These are phyloP conservation scores for Metalampra italica DNA, from an alignment of 2,888 invertebrate genomes.

Conservation along the genomic window DNA sequence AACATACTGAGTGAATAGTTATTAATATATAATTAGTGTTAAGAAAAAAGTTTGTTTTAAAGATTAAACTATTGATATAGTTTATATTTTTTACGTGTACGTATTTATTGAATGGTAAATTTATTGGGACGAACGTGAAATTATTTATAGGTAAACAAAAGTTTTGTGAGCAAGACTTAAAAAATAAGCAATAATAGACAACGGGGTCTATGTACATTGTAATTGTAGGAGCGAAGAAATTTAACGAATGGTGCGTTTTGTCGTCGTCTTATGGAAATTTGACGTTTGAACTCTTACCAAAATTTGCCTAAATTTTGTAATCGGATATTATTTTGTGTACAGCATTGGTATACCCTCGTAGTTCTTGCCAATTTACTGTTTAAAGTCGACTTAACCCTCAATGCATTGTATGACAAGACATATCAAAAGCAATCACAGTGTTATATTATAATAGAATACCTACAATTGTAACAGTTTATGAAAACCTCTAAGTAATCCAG, in stretches of 20 bases:
- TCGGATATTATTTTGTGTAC: slow-evolving; percentile 59
- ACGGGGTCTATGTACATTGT: slow-evolving; percentile 73
- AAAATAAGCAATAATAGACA: slow-evolving; percentile 77
- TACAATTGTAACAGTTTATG: neutral
- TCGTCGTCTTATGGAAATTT: slow-evolving; percentile 68
- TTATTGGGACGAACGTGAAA: slow-evolving; percentile 77
- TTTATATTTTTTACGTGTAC: slow-evolving; percentile 79
- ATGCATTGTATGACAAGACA: slow-evolving; percentile 59
- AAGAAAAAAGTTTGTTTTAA: slow-evolving; percentile 76
- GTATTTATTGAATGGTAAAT: slow-evolving; percentile 79
- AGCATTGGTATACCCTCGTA: slow-evolving; percentile 54
- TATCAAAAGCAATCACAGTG: slow-evolving; percentile 64
- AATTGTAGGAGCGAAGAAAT: slow-evolving; percentile 64
- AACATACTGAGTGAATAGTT: slow-evolving; percentile 76
- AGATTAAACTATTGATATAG: slow-evolving; percentile 79
- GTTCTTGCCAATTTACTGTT: slow-evolving; percentile 55
- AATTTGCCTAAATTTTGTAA: slow-evolving; percentile 64
- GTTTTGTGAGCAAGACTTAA: slow-evolving; percentile 76
- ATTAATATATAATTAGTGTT: slow-evolving; percentile 76
- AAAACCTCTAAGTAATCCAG: neutral
- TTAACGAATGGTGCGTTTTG: slow-evolving; percentile 74
- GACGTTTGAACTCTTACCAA: slow-evolving; percentile 55
- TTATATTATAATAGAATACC: slow-evolving; percentile 14
- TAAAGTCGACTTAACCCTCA: slow-evolving; percentile 25
- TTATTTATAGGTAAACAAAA: slow-evolving; percentile 72